Evolutionary conservation across 2,113 vertebrate genomes (phyloP), one percentile per base, ranked within the genome.

Genomic region (Cyrtonyx montezumae): DNA sequence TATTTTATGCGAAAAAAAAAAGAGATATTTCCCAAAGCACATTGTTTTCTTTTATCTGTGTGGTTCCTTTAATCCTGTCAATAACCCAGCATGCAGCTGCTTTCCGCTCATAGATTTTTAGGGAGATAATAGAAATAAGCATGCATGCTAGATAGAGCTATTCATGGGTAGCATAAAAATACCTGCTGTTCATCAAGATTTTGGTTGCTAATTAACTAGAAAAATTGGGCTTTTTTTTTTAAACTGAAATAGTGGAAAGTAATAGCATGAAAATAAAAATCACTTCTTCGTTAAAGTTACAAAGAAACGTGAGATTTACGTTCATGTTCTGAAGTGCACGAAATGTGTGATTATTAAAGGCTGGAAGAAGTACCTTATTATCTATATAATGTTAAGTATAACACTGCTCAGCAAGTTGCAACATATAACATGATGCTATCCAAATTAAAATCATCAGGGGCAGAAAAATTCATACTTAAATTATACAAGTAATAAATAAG

Each of bases 11-110:
- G 73, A 53, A 20, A 76, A 94, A 76, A 94, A 88, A 88, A 94
- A 79, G 26, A 84, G 66, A 94, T 89, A 81, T 96, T 94, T 94
- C 79, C 20, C 9, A 76, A 87, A 91, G 87, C 56, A 94, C 69
- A 73, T 85, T 91, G 76, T 96, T 95, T 92, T 94, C 82, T 94
- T 96, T 94, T 94, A 87, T 93, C 94, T 84, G 17, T 89, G 30
- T 88, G 40, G 61, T 87, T 95, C 69, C 58, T 93, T 96, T 92
- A 96, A 93, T 94, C 80, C 78, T 89, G 84, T 94, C 95, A 95
- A 93, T 94, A 96, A 95, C 86, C 55, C 83, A 65, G 77, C 79
- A 84, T 89, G 93, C 69, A 73, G 42, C 73, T 89, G 75, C 48
- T 89, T 96, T 96, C 91, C 80, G 21, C 77, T 91, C 37, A 91